Evolutionary conservation across 2,113 vertebrate species (phyloP).

Genomic region (Pelvicachromis taeniatus): DNA sequence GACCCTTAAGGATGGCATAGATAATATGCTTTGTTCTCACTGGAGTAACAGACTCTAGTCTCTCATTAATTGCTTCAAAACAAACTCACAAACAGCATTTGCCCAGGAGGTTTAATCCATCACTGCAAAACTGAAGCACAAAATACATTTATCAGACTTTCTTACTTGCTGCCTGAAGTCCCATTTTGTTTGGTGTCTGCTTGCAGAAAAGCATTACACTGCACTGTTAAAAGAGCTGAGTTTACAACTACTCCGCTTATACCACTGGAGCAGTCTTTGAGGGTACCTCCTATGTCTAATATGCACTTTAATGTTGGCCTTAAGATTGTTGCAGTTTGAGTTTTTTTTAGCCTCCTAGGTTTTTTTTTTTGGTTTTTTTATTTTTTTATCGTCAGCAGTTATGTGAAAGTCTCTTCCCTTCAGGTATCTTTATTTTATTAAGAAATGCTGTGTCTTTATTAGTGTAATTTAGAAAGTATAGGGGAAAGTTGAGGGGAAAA

Average conservation of each 20-base stretch:
- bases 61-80: slow-evolving; percentile 15
- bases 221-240: not conserved
- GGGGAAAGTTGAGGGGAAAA: too few relatives aligned
- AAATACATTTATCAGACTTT: slow-evolving; percentile 3
- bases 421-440: not conserved
- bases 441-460: not conserved
- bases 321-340: not conserved
- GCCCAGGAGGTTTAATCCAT: slow-evolving; percentile 3
- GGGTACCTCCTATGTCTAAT: not conserved
- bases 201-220: not conserved
- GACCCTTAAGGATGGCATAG: not conserved
- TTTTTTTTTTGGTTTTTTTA: too few relatives aligned
- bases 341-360: not conserved
- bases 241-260: not conserved
- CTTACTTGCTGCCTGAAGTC: not conserved
- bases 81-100: not conserved
- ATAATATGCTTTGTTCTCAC: not conserved
- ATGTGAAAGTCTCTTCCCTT: not conserved
- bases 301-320: not conserved
- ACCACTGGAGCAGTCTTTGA: not conserved
- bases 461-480: not conserved
- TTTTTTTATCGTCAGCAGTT: not conserved
- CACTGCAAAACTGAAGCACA: not conserved
- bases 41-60: not conserved
- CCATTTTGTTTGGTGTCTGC: not conserved